Evolutionary conservation across 1,140 invertebrate species (phyloP).

Genomic region (Macrostomum lignano): DNA sequence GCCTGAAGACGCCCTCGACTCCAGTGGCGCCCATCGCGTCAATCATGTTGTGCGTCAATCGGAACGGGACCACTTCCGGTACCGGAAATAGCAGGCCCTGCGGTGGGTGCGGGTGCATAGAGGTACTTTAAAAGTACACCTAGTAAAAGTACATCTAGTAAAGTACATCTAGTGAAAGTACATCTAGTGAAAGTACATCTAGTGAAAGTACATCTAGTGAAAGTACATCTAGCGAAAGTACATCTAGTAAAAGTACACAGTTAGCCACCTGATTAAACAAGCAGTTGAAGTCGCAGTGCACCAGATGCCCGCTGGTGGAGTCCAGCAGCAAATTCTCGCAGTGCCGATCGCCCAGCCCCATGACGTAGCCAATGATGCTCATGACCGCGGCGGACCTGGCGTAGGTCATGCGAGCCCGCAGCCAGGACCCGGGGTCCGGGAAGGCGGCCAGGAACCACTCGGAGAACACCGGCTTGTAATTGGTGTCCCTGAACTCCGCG

Average conservation of each 20-base stretch:
- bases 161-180: too few relatives aligned
- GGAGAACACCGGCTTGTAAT: conserved; percentile 52
- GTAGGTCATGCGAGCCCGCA: conserved; percentile 46
- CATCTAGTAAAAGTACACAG: too few relatives aligned
- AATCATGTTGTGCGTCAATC: conserved; percentile 76
- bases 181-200: too few relatives aligned
- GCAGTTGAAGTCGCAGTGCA: conserved; percentile 94
- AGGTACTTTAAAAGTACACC: too few relatives aligned
- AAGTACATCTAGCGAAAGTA: too few relatives aligned
- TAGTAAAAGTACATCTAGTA: too few relatives aligned
- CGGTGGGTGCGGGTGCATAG: too few relatives aligned
- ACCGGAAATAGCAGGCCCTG: too few relatives aligned
- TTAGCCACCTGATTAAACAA: conserved; percentile 82
- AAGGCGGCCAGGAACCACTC: conserved; percentile 68
- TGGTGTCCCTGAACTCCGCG: too few relatives aligned
- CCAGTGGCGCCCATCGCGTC: conserved; percentile 58
- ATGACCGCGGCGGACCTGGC: conserved; percentile 73
- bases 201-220: too few relatives aligned
- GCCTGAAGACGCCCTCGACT: conserved; percentile 58
- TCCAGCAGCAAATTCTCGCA: conserved; percentile 87
- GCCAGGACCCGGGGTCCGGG: conserved; percentile 61
- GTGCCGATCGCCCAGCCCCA: conserved; percentile 84
- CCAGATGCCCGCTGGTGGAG: conserved; percentile 54
- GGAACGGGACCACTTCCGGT: conserved; percentile 77
- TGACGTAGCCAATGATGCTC: conserved; percentile 85